phyloP scores from a whole-genome alignment of 1,140 invertebrate genomes.

The Antheraea pernyi region DNA sequence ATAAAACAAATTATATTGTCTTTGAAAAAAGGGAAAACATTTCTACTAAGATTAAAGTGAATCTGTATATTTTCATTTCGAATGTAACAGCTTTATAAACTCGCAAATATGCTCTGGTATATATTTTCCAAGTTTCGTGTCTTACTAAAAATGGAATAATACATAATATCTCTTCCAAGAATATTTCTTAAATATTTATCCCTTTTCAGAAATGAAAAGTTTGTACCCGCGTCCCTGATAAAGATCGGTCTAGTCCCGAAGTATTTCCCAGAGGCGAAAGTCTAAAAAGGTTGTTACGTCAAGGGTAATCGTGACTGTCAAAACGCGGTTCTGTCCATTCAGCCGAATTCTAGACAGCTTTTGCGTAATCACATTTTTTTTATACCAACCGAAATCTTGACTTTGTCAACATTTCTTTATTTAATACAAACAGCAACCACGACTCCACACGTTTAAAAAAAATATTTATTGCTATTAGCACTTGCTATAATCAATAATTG shows the following conservation, averaged over 20 bases:
- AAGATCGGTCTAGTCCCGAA: background rate
- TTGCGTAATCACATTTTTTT: background rate
- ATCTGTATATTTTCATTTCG: too few relatives aligned
- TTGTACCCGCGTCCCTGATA: background rate
- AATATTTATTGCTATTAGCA: too few relatives aligned
- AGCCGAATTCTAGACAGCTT: background rate
- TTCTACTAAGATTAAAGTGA: too few relatives aligned
- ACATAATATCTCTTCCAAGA: background rate
- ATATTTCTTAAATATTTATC: background rate
- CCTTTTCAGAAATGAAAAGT: constrained; percentile 1
- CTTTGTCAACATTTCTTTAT: background rate
- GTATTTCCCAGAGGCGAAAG: constrained; percentile 2
- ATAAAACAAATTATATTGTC: too few relatives aligned
- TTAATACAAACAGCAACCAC: background rate
- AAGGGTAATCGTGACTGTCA: constrained; percentile 3
- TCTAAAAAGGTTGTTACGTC: constrained; percentile 4
- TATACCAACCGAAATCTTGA: background rate
- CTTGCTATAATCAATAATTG: too few relatives aligned
- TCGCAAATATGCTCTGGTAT: too few relatives aligned
- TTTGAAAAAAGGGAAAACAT: too few relatives aligned
- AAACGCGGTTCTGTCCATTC: background rate
- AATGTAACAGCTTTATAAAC: too few relatives aligned
- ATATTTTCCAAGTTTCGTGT: background rate
- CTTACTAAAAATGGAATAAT: background rate
- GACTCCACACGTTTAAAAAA: too few relatives aligned